Base-by-base conservation (phyloP, 2,113 vertebrate genomes). In the Taxidea taxus region DNA sequence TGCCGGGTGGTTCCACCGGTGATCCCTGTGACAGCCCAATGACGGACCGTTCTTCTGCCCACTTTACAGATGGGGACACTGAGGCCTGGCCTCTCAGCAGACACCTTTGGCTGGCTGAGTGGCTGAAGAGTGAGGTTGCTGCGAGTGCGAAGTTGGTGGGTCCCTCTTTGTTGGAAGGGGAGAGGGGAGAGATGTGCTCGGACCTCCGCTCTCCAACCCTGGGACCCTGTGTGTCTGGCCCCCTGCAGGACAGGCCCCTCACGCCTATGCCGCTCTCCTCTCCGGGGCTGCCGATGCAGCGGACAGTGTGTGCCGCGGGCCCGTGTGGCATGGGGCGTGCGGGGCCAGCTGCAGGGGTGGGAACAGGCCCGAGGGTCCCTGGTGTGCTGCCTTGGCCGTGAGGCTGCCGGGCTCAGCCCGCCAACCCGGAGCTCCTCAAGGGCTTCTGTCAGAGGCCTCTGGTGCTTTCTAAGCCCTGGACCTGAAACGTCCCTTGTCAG, bases 201-300 rank as follows among this genome's bases (percentile, higher is more conserved):
- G 11, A 56, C 6, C n/a, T 39, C 54, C 5, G 0, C n/a, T 18
- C 21, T 58, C 10, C 6, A 6, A 11, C 4, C 56, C 21, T 37
- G 8, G 39, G 2, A 25, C 16, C n/a, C 34, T 9, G 60, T 23
- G 4, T 18, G 34, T 42, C 29, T 31, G 80, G 56, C 25, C 60
- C 20, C 12, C 6, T 0, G 2, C 3, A 0, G 27, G 4, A 7
- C 7, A 1, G 16, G 6, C 0, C 7, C 15, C n/a, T 23, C 23
- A 31, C 1, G 16, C 42, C 4, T 9, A 8, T 39, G 1, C 15
- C 1, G 0, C 80, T 31, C 4, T 42, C 2, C 14, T 20, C 13
- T 47, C 62, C 8, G 39, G 74, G 31, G n/a, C 66, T 60, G n/a
- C 25, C 1, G 1, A 4, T 13, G 56, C 34, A 44, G 60, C 27